Evolutionary conservation across 2,113 vertebrate genomes (phyloP), one percentile per base, ranked within the genome.

Genomic region (Triplophysa rosa): DNA sequence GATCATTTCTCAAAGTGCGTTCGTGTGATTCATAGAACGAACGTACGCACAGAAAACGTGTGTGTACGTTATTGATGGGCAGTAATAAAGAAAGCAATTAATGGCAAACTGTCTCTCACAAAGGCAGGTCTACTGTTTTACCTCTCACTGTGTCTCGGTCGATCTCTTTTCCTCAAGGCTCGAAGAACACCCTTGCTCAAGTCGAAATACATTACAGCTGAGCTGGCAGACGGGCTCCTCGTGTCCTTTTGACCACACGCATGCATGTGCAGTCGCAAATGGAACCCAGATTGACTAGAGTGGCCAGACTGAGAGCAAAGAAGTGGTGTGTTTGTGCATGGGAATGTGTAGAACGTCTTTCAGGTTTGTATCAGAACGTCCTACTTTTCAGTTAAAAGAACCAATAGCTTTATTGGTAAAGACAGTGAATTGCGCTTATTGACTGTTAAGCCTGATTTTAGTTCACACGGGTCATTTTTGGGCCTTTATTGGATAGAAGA

Each of bases 81-180:
- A 64, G 61, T 83, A 80, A 85, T 82, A 71, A 54, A 49, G 29
- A 29, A 74, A 26, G 80, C 82, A 85, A 79, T 84, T 85, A 70
- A 67, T 63, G 72, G 14, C 13, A n/a, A 65, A 29, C 77, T 79
- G 66, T 71, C 69, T n/a, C 73, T 71, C 21, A 71, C 82, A 54
- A 74, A 83, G 72, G 23, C 66, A 68, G 33, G 33, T 37, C 6
- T 37, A 37, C 33, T 37, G 33, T 37, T 37, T 37, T 37, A 37
- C 33, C 29, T 45, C 21, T 42, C 66, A 66, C 59, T 72, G 26
- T 40, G 62, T 78, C 67, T 26, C 33, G 64, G 45, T 45, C 65
- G 42, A 59, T 65, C 72, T 77, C 47, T 54, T 68, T 58, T 37
- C 77, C 62, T 72, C 49, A 45, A 67, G 65, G 33, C 37, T 75